These are phyloP conservation scores for Apodemus agrarius DNA, from an alignment of 2,797 vertebrate genomes.

Conservation along the genomic window DNA sequence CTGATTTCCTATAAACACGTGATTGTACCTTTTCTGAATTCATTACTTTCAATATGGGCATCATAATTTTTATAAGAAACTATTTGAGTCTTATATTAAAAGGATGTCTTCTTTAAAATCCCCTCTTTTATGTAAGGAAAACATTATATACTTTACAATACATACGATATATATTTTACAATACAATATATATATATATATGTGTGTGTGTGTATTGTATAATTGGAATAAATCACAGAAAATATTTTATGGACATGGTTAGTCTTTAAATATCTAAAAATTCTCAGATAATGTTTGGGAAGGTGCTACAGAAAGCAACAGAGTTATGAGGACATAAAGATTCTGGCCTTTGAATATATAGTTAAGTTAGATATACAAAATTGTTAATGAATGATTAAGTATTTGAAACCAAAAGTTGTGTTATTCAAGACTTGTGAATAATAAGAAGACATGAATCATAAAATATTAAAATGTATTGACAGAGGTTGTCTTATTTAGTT, in stretches of 20 bases:
- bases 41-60: background rate
- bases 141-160: background rate
- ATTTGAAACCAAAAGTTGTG: background rate
- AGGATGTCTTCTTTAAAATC: background rate
- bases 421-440: background rate
- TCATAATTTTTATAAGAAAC: slow-evolving; percentile 28
- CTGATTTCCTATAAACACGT: background rate
- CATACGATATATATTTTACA: no score
- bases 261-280: slow-evolving; percentile 17
- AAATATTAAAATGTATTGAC: background rate
- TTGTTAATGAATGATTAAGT: background rate
- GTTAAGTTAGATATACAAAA: background rate
- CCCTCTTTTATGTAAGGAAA: background rate
- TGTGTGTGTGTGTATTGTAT: background rate
- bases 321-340: background rate
- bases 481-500: background rate
- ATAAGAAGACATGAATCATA: background rate
- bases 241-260: background rate
- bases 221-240: background rate
- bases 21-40: background rate
- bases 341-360: background rate
- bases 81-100: slow-evolving; percentile 21
- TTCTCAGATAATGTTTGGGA: background rate
- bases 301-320: fast-evolving
- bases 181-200: no score